These are phyloP conservation scores for Andrena marginata DNA, from an alignment of 2,888 invertebrate genomes.

Conservation along the genomic window DNA sequence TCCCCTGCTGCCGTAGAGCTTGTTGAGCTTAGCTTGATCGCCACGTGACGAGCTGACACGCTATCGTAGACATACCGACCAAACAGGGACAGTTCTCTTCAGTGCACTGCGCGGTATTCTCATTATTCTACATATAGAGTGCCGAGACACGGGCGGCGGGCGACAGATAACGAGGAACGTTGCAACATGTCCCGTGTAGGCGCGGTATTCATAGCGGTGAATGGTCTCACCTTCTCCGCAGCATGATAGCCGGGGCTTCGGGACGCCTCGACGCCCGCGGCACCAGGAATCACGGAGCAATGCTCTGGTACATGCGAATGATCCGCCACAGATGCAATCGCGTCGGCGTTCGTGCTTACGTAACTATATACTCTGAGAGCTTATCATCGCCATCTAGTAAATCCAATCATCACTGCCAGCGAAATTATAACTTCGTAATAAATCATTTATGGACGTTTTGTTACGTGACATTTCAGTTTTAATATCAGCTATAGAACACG, in stretches of 20 bases:
- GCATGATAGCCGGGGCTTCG: conserved; percentile 74
- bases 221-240: conserved; percentile 66
- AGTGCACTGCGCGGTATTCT: conserved; percentile 18
- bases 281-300: conserved; percentile 76
- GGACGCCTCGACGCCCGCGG: conserved; percentile 82
- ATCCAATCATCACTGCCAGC: too few species aligned
- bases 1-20: conserved; percentile 77
- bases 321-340: not conserved
- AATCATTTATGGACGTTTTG: too few species aligned
- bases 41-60: conserved; percentile 78
- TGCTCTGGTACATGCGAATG: conserved; percentile 2
- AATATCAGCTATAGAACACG: too few species aligned
- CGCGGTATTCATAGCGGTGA: conserved; percentile 9
- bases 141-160: not conserved
- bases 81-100: conserved; percentile 37
- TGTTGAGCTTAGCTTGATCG: conserved; percentile 82
- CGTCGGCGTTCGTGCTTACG: too few species aligned
- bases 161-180: not conserved
- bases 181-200: not conserved
- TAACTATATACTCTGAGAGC: too few species aligned
- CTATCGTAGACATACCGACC: conserved; percentile 61
- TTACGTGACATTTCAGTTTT: too few species aligned
- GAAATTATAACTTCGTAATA: too few species aligned
- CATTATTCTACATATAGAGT: conserved; percentile 8
- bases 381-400: too few species aligned